Evolutionary conservation across 1,140 invertebrate genomes (phyloP), one percentile per base, ranked within the genome.

Genomic region (Tetraneura akinire): DNA sequence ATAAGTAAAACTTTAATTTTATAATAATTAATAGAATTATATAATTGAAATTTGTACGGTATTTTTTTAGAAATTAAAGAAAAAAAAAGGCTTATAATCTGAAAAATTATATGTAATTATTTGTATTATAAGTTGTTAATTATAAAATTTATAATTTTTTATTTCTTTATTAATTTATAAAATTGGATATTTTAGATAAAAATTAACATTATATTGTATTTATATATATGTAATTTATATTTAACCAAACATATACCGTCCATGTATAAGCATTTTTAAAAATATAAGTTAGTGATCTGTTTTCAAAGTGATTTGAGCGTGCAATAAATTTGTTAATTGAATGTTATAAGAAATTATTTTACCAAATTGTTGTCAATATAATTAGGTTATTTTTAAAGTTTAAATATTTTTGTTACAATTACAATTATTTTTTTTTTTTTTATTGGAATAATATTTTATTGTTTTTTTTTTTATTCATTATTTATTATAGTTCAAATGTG

Each of bases 401-500:
- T 70, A 47, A 47, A 37, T 47, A 49, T 70, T 70, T 68, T 70
- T 71, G 47, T 71, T 71, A 51, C 8, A 18, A 51, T 71, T 71
- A 71, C n/a, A 49, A 29, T 49, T 49, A 26, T 23, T 47, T 11
- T 49, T 71, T 71, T 71, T 5, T n/a, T n/a, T n/a, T n/a, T n/a
- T n/a, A n/a, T 66, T 66, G 29, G 60, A 62, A 37, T 68, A 68
- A 23, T 68, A 45, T 23, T n/a, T n/a, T 45, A 68, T 14, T 45
- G 10, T 51, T 21, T 49, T 51, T 29, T 45, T 71, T 71, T 71
- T 68, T 51, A 49, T 71, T 71, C 68, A 71, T 49, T 71, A 71
- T 71, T 71, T 71, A 71, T 51, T 51, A 71, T 71, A 71, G 45
- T 71, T 71, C 3, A 51, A 71, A 71, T 51, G 68, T 71, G 51